Percentiles rank a stretch among this genome's conserved stretches.
These are phyloP conservation scores for Acanthopagrus latus DNA, from an alignment of 2,797 vertebrate species.

Conservation along the genomic window DNA sequence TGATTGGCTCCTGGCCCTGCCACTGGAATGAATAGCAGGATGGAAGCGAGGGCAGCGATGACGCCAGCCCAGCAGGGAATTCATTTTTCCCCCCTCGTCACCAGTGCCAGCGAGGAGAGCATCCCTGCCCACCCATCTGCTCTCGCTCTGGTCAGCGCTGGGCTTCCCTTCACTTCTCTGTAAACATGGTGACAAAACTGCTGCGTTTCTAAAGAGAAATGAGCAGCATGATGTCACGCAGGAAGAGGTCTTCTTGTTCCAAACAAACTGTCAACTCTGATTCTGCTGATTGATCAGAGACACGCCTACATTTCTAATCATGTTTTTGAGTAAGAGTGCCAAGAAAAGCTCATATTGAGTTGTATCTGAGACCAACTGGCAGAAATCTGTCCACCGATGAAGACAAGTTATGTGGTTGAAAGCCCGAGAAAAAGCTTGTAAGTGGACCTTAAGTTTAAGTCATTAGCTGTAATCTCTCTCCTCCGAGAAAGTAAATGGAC, in stretches of 20 bases:
- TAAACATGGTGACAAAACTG: constrained; percentile 38
- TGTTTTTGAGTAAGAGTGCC: neutral
- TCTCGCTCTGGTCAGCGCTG: constrained; percentile 41
- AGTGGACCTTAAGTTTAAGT: too few relatives aligned
- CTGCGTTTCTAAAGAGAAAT: constrained; percentile 20
- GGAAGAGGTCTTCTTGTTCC: constrained; percentile 1
- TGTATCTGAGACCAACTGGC: neutral
- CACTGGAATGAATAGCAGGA: constrained; percentile 68
- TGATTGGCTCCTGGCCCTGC: constrained; percentile 56
- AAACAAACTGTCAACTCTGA: neutral
- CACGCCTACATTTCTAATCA: neutral
- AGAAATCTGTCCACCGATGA: neutral
- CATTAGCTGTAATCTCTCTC: too few relatives aligned
- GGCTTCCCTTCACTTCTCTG: constrained; percentile 58
- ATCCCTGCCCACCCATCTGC: constrained; percentile 70
- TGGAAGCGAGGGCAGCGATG: constrained; percentile 50
- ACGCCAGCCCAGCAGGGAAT: constrained; percentile 58
- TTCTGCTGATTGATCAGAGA: neutral
- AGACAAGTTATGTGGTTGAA: neutral
- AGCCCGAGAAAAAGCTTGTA: too few relatives aligned
- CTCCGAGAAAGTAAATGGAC: too few relatives aligned
- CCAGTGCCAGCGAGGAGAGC: constrained; percentile 46
- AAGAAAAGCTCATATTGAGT: neutral
- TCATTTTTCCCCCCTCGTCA: constrained; percentile 42
- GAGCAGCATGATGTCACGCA: neutral